Conservation (phyloP, 2,797 vertebrate species). For the Anomalospiza imberbis region DNA sequence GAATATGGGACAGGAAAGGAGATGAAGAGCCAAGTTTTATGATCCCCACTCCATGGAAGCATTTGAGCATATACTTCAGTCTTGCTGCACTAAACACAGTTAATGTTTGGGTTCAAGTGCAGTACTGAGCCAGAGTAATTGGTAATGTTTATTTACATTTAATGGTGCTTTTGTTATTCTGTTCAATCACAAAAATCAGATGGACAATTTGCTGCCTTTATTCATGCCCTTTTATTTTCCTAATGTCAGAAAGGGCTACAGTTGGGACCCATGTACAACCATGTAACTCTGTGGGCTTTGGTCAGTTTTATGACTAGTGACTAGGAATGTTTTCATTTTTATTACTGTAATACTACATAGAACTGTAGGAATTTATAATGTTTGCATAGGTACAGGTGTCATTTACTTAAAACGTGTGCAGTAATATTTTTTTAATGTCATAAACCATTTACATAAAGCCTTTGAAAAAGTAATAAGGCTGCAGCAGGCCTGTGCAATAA, state of each 20-base stretch:
- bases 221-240: neutral
- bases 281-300: neutral
- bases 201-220: neutral
- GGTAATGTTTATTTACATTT: neutral
- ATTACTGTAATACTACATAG: neutral
- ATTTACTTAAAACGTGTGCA: neutral
- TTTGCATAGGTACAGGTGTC: neutral
- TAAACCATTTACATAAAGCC: neutral
- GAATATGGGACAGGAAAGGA: neutral
- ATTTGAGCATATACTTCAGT: neutral
- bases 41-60: neutral
- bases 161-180: neutral
- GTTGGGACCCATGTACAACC: neutral
- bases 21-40: neutral
- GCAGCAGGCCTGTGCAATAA: neutral
- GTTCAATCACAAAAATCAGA: neutral
- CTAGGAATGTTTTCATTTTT: neutral
- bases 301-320: neutral
- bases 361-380: neutral
- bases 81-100: neutral
- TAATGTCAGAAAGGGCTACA: neutral
- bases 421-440: neutral
- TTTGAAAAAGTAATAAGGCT: constrained; percentile 10
- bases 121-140: neutral
- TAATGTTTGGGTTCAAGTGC: neutral